Percentiles rank a stretch among this genome's conserved stretches.
Conservation (phyloP, 2,113 vertebrate genomes). For the Cyanistes caeruleus region DNA sequence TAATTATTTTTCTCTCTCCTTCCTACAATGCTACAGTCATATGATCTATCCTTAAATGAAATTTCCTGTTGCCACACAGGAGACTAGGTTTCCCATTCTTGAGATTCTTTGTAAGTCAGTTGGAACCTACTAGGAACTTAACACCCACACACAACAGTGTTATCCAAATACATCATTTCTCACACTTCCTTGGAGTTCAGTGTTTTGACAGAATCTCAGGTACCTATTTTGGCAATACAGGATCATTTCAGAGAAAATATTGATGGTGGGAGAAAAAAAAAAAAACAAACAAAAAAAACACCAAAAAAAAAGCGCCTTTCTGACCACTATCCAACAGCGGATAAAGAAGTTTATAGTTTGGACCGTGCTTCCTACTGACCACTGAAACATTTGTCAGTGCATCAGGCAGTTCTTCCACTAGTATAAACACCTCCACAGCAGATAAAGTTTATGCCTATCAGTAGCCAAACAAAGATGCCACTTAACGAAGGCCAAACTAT, state of each 20-base stretch:
- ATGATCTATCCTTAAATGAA: not conserved
- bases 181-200: not conserved
- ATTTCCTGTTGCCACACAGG: not conserved
- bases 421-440: not conserved
- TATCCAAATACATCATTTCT: not conserved
- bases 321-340: not conserved
- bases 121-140: conserved; percentile 8
- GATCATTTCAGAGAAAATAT: not conserved
- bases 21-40: not conserved
- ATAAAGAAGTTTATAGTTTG: not conserved
- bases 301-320: not conserved
- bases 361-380: not conserved
- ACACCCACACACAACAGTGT: not conserved
- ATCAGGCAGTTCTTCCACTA: not conserved
- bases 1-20: not conserved
- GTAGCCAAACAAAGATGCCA: not conserved
- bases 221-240: not conserved
- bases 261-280: rapidly evolving
- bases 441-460: not conserved
- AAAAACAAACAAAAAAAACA: rapidly evolving
- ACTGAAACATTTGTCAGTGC: not conserved
- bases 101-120: conserved; percentile 16
- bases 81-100: not conserved
- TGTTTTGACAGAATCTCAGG: not conserved
- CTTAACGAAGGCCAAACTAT: not conserved